A percentile compares a stretch with the other conserved stretches of the same genome.
These are phyloP conservation scores for Phlogophora meticulosa DNA, from an alignment of 2,888 invertebrate genomes.

Conservation along the genomic window DNA sequence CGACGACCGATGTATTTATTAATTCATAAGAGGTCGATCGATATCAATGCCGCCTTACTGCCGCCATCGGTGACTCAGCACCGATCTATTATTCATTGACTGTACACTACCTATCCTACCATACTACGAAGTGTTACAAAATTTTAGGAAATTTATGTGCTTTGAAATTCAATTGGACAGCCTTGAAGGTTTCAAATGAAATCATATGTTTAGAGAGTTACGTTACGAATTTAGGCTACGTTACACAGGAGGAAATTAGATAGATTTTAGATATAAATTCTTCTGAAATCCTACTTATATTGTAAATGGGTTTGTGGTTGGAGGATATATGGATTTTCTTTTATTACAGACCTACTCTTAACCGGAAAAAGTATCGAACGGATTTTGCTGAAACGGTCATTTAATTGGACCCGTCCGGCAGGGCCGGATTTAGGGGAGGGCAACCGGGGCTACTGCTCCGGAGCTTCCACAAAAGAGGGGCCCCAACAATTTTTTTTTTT, in stretches of 20 bases:
- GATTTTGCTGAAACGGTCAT: too few species aligned
- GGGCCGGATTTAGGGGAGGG: too few species aligned
- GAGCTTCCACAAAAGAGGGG: too few species aligned
- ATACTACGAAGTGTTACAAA: slow-evolving; percentile 41
- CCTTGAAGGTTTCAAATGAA: slow-evolving; percentile 46
- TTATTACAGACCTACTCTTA: too few species aligned
- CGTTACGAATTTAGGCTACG: slow-evolving; percentile 1
- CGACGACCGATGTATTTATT: slow-evolving; percentile 35
- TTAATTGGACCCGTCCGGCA: too few species aligned
- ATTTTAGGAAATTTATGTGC: slow-evolving; percentile 44
- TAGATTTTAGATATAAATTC: not conserved
- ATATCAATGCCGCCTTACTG: not conserved
- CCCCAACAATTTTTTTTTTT: too few species aligned
- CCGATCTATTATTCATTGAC: slow-evolving; percentile 47
- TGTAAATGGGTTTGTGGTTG: too few species aligned
- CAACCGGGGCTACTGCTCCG: too few species aligned
- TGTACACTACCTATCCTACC: slow-evolving; percentile 5
- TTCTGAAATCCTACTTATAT: too few species aligned
- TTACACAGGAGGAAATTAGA: not conserved
- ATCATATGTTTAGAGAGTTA: not conserved
- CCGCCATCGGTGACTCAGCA: slow-evolving; percentile 12
- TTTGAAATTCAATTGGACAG: slow-evolving; percentile 31
- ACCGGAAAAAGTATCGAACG: too few species aligned
- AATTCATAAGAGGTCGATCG: slow-evolving; percentile 12
- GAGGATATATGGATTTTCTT: too few species aligned